Evolutionary conservation across 2,888 invertebrate genomes (phyloP), one percentile per base, ranked within the genome.

Genomic region (Papilio gigon): DNA sequence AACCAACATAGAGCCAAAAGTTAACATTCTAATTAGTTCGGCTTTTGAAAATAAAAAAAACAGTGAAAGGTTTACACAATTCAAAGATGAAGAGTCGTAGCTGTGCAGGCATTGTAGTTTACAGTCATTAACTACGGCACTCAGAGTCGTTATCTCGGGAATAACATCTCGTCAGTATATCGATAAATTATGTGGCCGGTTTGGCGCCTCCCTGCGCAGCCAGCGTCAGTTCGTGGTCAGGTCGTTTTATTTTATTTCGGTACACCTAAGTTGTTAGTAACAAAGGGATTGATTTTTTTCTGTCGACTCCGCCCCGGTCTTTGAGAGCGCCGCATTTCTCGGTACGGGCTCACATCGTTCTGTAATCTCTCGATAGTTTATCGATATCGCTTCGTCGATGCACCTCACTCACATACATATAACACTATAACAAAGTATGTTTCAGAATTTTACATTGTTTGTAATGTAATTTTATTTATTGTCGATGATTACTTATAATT

Each of bases 211-310:
- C 80, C 81, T 84, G 81, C 74, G 77, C 74, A 62, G 70, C 72
- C 77, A 77, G 77, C 82, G 83, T 79, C 84, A 79, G 84, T 78
- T 80, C 78, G 82, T 81, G 81, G 84, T 83, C 74, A 76, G 78
- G 73, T 81, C 78, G 77, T 83, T 87, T 88, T 86, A 82, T 85
- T 87, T 88, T 86, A 82, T 86, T 88, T 88, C 81, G 83, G 85
- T 89, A 87, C 88, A 89, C 87, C 89, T 88, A 87, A 90, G 89
- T 88, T 90, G 89, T 88, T 88, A 83, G 87, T 87, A 89, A 90
- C 90, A 91, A 91, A 90, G 86, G 89, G 84, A 85, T 89, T 84
- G 82, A 82, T 89, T 90, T 91, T 65, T 82, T 80, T 86, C 81
- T 84, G 77, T 84, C 80, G 75, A 75, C 83, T 84, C 83, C 83